Percentiles rank a stretch among this genome's conserved stretches.
Conservation (phyloP, 2,888 invertebrate species). For the Dromius quadrimaculatus region DNA sequence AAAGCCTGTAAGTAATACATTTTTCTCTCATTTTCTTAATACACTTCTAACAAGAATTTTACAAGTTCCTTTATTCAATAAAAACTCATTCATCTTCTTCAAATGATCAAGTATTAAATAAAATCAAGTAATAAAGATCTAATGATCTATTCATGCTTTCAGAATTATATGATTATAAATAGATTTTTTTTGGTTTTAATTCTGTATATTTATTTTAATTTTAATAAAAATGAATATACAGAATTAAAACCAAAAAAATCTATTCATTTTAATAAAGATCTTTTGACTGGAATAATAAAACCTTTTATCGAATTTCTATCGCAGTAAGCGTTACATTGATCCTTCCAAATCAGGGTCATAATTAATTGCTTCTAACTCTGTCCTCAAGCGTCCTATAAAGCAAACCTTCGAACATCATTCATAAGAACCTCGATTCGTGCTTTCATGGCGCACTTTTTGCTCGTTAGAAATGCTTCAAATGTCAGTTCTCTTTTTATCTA, state of each 20-base stretch:
- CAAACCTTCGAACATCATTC: not conserved
- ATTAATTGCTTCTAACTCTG: slow-evolving; percentile 41
- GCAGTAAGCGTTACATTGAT: slow-evolving; percentile 12
- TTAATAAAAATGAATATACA: too few species aligned
- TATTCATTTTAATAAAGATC: too few species aligned
- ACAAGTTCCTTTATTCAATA: not conserved
- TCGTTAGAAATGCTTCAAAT: slow-evolving; percentile 31
- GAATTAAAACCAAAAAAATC: slow-evolving; percentile 3
- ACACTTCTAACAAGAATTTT: too few species aligned
- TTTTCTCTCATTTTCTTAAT: too few species aligned
- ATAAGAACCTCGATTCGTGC: not conserved
- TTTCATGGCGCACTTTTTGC: slow-evolving; percentile 28
- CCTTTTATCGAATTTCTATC: not conserved
- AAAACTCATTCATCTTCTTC: not conserved
- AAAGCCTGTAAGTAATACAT: too few species aligned
- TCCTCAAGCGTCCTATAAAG: slow-evolving; percentile 1
- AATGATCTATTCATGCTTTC: not conserved
- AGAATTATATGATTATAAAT: not conserved
- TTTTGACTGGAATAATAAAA: slow-evolving; percentile 29
- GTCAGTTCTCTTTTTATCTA: too few species aligned
- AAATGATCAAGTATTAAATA: too few species aligned
- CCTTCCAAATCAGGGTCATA: slow-evolving; percentile 35
- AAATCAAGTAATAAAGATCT: not conserved
- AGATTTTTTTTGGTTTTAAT: not conserved
- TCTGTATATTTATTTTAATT: too few species aligned